Percentiles rank a stretch among this genome's conserved stretches.
phyloP scores from a whole-genome alignment of 2,888 invertebrate species.

The Cremastinae sp. region DNA sequence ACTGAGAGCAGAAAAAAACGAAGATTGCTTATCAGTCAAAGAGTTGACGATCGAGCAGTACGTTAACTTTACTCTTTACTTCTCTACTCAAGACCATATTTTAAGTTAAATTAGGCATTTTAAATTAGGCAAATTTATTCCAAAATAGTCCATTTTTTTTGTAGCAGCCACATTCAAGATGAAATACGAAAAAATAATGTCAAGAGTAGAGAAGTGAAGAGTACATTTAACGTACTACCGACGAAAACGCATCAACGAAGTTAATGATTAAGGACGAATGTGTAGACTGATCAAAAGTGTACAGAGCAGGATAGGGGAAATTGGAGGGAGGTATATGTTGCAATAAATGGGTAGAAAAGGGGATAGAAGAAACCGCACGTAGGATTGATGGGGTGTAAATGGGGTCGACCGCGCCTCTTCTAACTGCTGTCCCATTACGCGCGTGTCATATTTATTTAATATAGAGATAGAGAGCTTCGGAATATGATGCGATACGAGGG shows the following conservation, averaged over 20 bases:
- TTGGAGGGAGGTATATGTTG: conserved; percentile 47
- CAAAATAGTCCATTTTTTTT: no score
- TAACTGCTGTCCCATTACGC: conserved; percentile 74
- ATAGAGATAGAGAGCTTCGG: conserved; percentile 63
- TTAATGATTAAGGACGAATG: neutral
- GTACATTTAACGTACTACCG: no score
- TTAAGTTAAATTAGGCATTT: no score
- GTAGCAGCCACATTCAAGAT: no score
- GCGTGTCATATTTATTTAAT: conserved; percentile 80
- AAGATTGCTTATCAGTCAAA: no score
- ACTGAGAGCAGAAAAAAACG: neutral
- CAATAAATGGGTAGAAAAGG: conserved; percentile 64
- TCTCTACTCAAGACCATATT: no score
- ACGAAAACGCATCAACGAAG: neutral
- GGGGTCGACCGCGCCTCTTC: conserved; percentile 75
- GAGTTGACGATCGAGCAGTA: no score
- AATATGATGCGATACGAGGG: conserved; percentile 21
- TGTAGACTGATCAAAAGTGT: neutral
- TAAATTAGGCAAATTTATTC: no score
- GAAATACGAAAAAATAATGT: no score
- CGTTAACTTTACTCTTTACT: no score
- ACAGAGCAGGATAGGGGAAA: neutral
- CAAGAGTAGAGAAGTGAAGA: no score
- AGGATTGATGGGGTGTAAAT: conserved; percentile 78
- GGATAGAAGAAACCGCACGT: conserved; percentile 74